Conservation (phyloP, 2,888 invertebrate species). For the Creontiades dilutus region DNA sequence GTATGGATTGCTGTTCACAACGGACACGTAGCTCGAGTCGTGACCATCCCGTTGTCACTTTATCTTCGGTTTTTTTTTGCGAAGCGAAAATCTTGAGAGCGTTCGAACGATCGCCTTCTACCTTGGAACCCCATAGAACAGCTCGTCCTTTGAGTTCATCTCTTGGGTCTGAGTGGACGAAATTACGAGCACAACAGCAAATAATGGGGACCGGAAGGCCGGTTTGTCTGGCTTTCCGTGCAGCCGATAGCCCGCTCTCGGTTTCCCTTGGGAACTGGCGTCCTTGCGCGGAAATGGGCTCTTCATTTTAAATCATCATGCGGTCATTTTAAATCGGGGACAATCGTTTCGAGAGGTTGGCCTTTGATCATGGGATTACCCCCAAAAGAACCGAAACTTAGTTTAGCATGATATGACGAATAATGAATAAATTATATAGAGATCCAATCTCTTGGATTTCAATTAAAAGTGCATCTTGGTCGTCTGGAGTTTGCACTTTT, state of each 20-base stretch:
- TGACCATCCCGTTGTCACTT: not conserved
- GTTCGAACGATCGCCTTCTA: not conserved
- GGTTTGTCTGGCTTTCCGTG: slow-evolving; percentile 31
- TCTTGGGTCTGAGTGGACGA: slow-evolving; percentile 53
- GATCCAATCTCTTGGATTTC: no score
- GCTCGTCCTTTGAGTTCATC: slow-evolving; percentile 2
- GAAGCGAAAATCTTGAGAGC: not conserved
- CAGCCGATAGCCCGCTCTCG: slow-evolving; percentile 26
- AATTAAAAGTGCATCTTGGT: no score
- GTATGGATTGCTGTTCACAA: not conserved
- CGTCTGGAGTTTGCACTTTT: no score
- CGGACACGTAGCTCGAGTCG: not conserved
- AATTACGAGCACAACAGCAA: slow-evolving; percentile 42
- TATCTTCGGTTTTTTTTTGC: not conserved
- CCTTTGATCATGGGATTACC: no score
- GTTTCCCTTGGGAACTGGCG: slow-evolving; percentile 48
- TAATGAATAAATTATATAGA: no score
- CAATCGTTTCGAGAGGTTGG: no score
- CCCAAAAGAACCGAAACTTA: no score
- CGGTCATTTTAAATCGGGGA: no score
- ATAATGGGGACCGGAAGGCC: slow-evolving; percentile 50
- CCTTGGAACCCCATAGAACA: not conserved
- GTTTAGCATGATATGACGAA: no score
- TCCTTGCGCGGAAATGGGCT: slow-evolving; percentile 33
- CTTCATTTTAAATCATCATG: slow-evolving; percentile 3